Evolutionary conservation across 2,797 vertebrate genomes (phyloP).

Genomic region (Coccyzus lansbergi): DNA sequence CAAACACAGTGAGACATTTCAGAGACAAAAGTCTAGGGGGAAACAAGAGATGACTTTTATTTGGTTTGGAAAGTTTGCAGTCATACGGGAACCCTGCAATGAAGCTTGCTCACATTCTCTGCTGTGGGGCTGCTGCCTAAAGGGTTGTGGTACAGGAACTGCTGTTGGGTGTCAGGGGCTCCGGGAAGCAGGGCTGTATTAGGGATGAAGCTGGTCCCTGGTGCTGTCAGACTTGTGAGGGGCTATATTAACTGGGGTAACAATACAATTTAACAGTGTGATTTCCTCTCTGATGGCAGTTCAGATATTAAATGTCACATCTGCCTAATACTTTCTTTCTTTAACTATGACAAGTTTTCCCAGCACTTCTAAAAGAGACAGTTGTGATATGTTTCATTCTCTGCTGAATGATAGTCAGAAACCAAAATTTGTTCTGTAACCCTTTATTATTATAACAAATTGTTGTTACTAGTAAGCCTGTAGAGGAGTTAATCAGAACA

Average conservation of each 20-base stretch:
- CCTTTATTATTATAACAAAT: background rate
- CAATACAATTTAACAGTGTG: background rate
- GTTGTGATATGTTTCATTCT: background rate
- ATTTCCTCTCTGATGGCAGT: background rate
- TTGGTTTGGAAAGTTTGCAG: background rate
- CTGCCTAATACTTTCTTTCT: conserved; percentile 26
- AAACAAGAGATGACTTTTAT: background rate
- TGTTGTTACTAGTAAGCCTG: background rate
- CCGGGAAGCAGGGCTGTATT: background rate
- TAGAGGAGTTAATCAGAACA: background rate
- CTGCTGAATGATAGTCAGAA: background rate
- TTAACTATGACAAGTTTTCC: background rate
- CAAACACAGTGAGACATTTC: background rate
- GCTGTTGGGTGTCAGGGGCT: background rate
- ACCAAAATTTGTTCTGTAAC: background rate
- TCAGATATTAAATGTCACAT: conserved; percentile 24
- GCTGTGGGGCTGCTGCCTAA: rapidly evolving
- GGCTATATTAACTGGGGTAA: background rate
- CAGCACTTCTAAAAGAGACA: background rate
- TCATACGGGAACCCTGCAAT: rapidly evolving
- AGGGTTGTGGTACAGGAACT: background rate
- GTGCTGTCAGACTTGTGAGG: background rate
- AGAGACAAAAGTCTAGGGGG: background rate
- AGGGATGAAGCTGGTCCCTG: background rate
- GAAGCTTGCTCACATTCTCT: background rate